A percentile compares a stretch with the other conserved stretches of the same genome.
Conservation (phyloP, 2,797 vertebrate genomes). For the Salmo trutta region DNA sequence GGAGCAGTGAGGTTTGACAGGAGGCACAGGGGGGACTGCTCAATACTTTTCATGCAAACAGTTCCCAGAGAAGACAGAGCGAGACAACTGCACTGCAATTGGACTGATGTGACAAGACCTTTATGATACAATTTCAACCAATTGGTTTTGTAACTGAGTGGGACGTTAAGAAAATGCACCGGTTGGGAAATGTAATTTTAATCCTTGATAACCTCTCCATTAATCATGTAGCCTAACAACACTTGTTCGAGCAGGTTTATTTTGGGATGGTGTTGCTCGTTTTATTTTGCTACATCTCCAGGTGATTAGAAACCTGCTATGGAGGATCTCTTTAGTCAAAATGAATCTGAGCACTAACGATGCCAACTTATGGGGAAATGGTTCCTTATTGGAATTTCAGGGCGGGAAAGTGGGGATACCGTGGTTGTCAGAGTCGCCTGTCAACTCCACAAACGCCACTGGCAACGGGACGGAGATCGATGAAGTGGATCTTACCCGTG, state of each 20-base stretch:
- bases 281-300: slow-evolving; percentile 29
- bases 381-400: slow-evolving; percentile 70
- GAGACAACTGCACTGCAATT: background rate
- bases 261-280: slow-evolving; percentile 38
- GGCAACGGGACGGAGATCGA: slow-evolving; percentile 16
- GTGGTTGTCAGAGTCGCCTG: slow-evolving; percentile 27
- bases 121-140: background rate
- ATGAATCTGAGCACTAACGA: slow-evolving; percentile 86
- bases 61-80: slow-evolving; percentile 7
- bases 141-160: background rate
- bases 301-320: slow-evolving; percentile 78
- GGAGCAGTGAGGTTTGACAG: slow-evolving; percentile 32
- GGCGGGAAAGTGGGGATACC: slow-evolving; percentile 52
- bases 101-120: background rate
- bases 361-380: slow-evolving; percentile 81
- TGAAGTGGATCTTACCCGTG: slow-evolving; percentile 82
- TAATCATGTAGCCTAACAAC: slow-evolving; percentile 8
- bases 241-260: slow-evolving; percentile 3
- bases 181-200: background rate
- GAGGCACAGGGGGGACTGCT: slow-evolving; percentile 40
- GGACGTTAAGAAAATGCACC: background rate
- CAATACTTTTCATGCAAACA: slow-evolving; percentile 34
- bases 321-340: slow-evolving; percentile 83
- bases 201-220: background rate
- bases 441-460: too few relatives aligned